Conservation (phyloP, 2,797 vertebrate genomes). For the Erethizon dorsatum region DNA sequence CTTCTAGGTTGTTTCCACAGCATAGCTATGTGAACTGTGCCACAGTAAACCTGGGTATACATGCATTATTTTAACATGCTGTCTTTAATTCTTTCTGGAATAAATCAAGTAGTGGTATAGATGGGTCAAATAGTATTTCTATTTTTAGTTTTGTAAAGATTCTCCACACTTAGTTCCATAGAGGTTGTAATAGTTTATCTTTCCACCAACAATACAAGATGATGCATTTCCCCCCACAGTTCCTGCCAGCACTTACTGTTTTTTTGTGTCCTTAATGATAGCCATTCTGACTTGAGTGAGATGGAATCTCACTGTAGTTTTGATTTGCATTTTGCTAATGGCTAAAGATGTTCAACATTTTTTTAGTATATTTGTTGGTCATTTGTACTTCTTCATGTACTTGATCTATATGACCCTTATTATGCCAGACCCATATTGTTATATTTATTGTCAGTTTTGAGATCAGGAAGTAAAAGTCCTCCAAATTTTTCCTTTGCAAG, state of each 20-base stretch:
- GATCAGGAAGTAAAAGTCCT: neutral
- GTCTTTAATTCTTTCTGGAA: neutral
- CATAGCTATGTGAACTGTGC: neutral
- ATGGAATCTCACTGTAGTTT: neutral
- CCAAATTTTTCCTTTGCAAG: neutral
- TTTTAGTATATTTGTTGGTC: neutral
- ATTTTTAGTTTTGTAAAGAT: neutral
- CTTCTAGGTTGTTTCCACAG: neutral
- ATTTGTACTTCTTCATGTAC: neutral
- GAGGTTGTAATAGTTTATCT: neutral
- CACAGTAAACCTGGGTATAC: neutral
- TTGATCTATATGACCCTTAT: neutral
- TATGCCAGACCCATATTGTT: neutral
- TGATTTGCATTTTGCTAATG: neutral
- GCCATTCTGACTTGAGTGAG: neutral
- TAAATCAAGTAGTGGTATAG: neutral
- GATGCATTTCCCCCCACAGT: neutral
- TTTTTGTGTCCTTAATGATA: neutral
- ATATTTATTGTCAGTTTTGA: slow-evolving; percentile 1
- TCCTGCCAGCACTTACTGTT: neutral
- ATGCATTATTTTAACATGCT: neutral
- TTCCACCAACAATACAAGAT: neutral
- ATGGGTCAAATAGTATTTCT: neutral
- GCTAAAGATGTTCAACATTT: neutral
- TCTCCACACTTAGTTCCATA: neutral